Evolutionary conservation across 2,888 invertebrate genomes (phyloP).

Genomic region (Erebia ligea): DNA sequence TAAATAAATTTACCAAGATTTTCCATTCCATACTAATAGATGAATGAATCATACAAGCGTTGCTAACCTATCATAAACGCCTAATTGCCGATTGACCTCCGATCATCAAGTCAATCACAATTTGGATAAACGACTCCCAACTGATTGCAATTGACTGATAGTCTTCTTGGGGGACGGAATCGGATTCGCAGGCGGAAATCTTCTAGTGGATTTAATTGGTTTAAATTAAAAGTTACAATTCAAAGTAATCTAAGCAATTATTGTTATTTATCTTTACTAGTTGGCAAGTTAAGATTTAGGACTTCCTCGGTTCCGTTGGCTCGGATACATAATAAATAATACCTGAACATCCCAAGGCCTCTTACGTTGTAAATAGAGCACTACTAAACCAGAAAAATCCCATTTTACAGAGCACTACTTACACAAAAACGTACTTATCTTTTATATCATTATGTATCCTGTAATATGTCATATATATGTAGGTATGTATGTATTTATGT

Average conservation of each 20-base stretch:
- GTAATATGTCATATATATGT: no score
- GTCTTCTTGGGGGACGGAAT: slow-evolving; percentile 33
- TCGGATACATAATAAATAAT: no score
- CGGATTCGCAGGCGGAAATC: slow-evolving; percentile 26
- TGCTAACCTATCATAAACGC: slow-evolving; percentile 37
- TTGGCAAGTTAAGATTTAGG: neutral
- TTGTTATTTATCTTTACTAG: neutral
- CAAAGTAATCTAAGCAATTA: neutral
- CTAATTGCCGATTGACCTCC: slow-evolving; percentile 69
- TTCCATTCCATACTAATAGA: neutral
- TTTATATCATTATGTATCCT: no score
- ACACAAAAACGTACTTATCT: no score
- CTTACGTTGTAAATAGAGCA: no score
- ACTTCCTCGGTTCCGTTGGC: neutral
- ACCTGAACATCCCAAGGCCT: no score
- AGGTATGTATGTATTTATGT: no score
- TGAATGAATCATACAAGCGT: neutral
- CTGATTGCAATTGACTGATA: slow-evolving; percentile 61
- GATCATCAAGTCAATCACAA: slow-evolving; percentile 60
- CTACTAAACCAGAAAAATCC: no score
- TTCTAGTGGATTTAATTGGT: slow-evolving; percentile 5
- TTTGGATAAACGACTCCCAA: slow-evolving; percentile 52
- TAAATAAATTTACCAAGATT: no score
- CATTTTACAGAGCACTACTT: no score
- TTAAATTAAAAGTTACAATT: neutral